Evolutionary conservation across 30 jellyfish, hydroid and myxozoan species (phyloP).

Genomic region (Pseudorhiza aurosa): DNA sequence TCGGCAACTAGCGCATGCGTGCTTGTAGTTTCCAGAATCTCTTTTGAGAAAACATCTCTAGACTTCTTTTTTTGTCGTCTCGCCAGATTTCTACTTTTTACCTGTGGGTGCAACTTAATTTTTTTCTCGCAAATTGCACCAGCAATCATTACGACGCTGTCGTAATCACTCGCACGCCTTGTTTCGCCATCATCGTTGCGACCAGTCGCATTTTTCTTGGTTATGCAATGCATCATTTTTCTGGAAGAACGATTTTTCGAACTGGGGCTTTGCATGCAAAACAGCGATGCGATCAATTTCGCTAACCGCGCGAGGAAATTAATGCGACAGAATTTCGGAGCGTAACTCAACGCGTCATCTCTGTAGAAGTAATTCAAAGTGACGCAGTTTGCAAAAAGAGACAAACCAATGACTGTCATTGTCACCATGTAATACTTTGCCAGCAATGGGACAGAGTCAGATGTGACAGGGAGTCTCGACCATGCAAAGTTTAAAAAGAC

Average conservation of each 20-base stretch:
- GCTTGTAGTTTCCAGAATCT: slow-evolving; percentile 54
- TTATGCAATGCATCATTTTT: slow-evolving; percentile 14
- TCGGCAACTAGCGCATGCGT: slow-evolving; percentile 81
- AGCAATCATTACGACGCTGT: slow-evolving; percentile 56
- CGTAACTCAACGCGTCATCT: slow-evolving; percentile 70
- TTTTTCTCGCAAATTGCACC: slow-evolving; percentile 35
- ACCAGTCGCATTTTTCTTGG: slow-evolving; percentile 24
- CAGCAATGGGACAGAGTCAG: slow-evolving; percentile 75
- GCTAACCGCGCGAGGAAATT: slow-evolving; percentile 67
- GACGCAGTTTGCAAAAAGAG: slow-evolving; percentile 81
- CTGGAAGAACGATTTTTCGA: slow-evolving; percentile 41
- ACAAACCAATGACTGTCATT: slow-evolving; percentile 76
- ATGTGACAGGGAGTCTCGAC: slow-evolving; percentile 82
- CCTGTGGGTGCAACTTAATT: slow-evolving; percentile 32
- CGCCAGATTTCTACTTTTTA: slow-evolving; percentile 39
- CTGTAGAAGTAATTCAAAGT: slow-evolving; percentile 74
- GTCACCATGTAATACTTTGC: slow-evolving; percentile 79
- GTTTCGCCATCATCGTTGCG: slow-evolving; percentile 31
- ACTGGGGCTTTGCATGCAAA: slow-evolving; percentile 70
- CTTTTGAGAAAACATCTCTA: slow-evolving; percentile 33
- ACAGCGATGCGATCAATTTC: slow-evolving; percentile 48
- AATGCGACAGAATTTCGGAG: slow-evolving; percentile 71
- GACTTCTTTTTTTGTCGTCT: slow-evolving; percentile 15
- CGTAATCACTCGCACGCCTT: slow-evolving; percentile 21
- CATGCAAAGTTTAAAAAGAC: slow-evolving; percentile 78